phyloP scores from a whole-genome alignment of 2,797 vertebrate genomes.

The Helostoma temminkii region DNA sequence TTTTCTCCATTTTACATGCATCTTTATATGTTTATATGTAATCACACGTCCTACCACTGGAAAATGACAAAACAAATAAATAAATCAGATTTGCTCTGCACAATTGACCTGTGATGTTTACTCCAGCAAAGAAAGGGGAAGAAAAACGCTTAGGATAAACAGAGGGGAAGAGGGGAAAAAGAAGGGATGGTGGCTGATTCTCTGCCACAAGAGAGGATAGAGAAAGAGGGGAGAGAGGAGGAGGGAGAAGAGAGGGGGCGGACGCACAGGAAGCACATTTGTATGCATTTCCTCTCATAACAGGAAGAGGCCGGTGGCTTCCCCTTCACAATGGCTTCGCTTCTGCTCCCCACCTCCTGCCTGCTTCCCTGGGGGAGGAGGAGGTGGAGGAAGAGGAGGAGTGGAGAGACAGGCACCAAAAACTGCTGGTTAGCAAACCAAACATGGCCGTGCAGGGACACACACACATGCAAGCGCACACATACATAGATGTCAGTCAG shows the following conservation, averaged over 20 bases:
- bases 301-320: constrained; percentile 99
- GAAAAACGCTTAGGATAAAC: constrained; percentile 42
- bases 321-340: constrained; percentile 98
- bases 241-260: constrained; percentile 71
- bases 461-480: constrained; percentile 21
- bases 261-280: constrained; percentile 99
- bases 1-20: neutral
- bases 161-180: constrained; percentile 43
- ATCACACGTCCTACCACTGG: neutral
- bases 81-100: constrained; percentile 47
- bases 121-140: constrained; percentile 5
- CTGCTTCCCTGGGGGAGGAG: constrained; percentile 89
- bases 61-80: constrained; percentile 9
- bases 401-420: constrained; percentile 85
- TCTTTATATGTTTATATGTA: neutral
- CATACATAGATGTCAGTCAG: constrained; percentile 63
- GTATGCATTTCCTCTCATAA: constrained; percentile 99
- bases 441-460: constrained; percentile 62
- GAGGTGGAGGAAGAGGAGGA: constrained; percentile 75
- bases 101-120: constrained; percentile 75
- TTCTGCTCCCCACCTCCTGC: constrained; percentile 96
- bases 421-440: constrained; percentile 80
- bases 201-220: constrained; percentile 60
- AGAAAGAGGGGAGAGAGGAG: constrained; percentile 48
- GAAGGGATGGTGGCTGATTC: constrained; percentile 53